Evolutionary conservation across 2,888 invertebrate genomes (phyloP).

Genomic region (Thymelicus sylvestris): DNA sequence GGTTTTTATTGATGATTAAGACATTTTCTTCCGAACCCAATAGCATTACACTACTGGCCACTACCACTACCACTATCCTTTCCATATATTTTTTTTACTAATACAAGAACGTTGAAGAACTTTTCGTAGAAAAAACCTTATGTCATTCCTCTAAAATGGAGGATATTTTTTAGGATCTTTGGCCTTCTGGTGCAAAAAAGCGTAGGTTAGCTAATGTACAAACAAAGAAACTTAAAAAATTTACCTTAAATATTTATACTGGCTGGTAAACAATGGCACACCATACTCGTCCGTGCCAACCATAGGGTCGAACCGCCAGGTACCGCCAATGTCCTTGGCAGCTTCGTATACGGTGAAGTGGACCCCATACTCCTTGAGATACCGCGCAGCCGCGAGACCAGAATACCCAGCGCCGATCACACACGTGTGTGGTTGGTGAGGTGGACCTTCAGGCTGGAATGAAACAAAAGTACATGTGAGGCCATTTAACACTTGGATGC

Average conservation of each 20-base stretch:
- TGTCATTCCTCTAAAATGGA: too few species aligned
- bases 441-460: conserved; percentile 41
- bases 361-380: conserved; percentile 79
- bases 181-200: too few species aligned
- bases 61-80: too few species aligned
- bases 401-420: conserved; percentile 92
- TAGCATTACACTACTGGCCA: too few species aligned
- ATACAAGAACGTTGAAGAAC: too few species aligned
- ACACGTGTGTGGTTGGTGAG: conserved; percentile 52
- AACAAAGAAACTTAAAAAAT: not conserved
- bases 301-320: conserved; percentile 90
- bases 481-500: too few species aligned
- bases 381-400: conserved; percentile 87
- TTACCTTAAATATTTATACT: conserved; percentile 89
- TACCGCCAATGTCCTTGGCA: conserved; percentile 88
- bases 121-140: too few species aligned
- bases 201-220: too few species aligned
- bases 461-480: not conserved
- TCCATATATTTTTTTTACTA: too few species aligned
- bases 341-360: conserved; percentile 89
- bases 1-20: too few species aligned
- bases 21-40: too few species aligned
- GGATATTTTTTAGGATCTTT: too few species aligned
- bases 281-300: conserved; percentile 87
- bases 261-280: conserved; percentile 89